Base-by-base conservation (phyloP, 2,113 vertebrate genomes). In the Polypterus senegalus region DNA sequence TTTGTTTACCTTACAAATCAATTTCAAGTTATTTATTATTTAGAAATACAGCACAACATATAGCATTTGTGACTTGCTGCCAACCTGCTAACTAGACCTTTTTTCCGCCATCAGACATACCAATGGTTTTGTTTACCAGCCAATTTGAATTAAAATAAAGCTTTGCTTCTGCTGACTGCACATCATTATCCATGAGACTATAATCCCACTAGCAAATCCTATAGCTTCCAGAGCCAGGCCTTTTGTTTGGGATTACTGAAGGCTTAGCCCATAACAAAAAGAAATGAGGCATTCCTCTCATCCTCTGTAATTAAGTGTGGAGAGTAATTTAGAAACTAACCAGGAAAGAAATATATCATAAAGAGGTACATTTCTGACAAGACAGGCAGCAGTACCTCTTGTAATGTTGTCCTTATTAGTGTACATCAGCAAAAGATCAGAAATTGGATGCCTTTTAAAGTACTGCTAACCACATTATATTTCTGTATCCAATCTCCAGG, bases 111-210 rank as follows among this genome's bases (percentile, higher is more conserved):
- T 80, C 83, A 86, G 81, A 84, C 88, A 84, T 84, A 86, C 88
- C 90, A 81, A 80, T 88, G 85, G 89, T 92, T 95, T 85, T 97
- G 92, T 97, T 97, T 97, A 97, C 91, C 79, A 84, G 92, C 90
- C 91, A 89, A 97, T 97, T 96, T 96, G 91, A 98, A 96, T 98
- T 91, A 92, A 90, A 97, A 97, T 97, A 91, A 91, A 91, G 89
- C 91, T 91, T 90, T 79, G 81, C 82, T 87, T 91, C 88, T 89
- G 84, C 86, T 92, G 89, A 88, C 89, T 92, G 91, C 88, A 93
- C 89, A 86, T 88, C 87, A 88, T 92, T 91, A 92, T 92, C 89
- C 88, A 81, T 81, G 85, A 88, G 88, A 88, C 89, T 87, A 80
- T 93, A 93, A 93, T 93, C 90, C 90, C 82, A 82, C 83, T 83